Evolutionary conservation across 1,140 invertebrate species (phyloP), one percentile per base, ranked within the genome.

Genomic region (Brachionus manjavacas): DNA sequence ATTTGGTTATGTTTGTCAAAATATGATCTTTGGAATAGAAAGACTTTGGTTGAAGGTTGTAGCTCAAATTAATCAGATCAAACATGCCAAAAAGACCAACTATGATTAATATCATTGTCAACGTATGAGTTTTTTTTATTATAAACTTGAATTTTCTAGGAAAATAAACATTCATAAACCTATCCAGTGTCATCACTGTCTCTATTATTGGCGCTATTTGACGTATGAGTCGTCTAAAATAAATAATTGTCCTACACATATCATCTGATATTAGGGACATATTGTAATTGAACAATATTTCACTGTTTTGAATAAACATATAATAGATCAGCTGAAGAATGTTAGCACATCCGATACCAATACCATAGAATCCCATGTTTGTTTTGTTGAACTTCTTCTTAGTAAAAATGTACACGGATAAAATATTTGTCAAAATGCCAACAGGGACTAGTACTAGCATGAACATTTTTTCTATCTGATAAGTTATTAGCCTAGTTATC

Each of bases 261-360:
- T 20, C 8, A 76, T 76, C 9, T 16, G 72, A 76, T 4, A 1
- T 14, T 8, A 76, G 7, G 0, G 46, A 25, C 41, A 76, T 2
- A 76, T 76, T 76, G 41, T 76, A 76, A 52, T 49, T 23, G n/a
- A 76, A 76, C 31, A 76, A 76, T 14, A 76, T 25, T 25, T 49
- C 20, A 25, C 20, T 25, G 23, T 76, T 49, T 46, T 76, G 72
- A 11, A 76, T 11, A 11, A 76, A 76, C 72, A 76, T 49, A n/a
- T 49, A 76, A 76, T 49, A 76, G 11, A 49, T 11, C 23, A 76
- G 11, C 16, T 76, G 39, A 1, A 76, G 0, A 28, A 76, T 25
- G 49, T 76, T 76, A 9, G 72, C 72, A 28, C 39, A 25, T 20
- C 41, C 72, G 7, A 76, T 76, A 1, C 41, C 41, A 49, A 49